These are phyloP conservation scores for Phataginus tetradactyla DNA, from an alignment of 2,797 vertebrate species.

Conservation along the genomic window DNA sequence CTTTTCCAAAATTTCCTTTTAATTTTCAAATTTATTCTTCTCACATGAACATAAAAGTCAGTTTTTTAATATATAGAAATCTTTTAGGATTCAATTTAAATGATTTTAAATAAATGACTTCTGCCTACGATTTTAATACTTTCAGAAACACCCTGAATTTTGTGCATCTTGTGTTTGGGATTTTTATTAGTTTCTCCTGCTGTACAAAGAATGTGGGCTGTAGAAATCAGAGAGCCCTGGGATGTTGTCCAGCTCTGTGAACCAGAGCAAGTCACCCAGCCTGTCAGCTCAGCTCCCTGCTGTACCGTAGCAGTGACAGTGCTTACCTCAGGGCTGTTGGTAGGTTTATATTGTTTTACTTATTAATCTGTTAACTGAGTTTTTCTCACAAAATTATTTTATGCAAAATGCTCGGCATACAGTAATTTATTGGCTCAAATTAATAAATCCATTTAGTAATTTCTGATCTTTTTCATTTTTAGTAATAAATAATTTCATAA, in stretches of 20 bases:
- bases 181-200: constrained; percentile 49
- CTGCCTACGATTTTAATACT: constrained; percentile 23
- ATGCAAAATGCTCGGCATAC: neutral
- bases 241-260: constrained; percentile 10
- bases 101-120: constrained; percentile 28
- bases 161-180: constrained; percentile 17
- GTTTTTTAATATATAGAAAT: neutral
- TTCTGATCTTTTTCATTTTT: neutral
- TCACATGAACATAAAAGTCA: constrained; percentile 8
- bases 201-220: constrained; percentile 5
- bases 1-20: neutral
- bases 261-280: neutral
- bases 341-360: constrained; percentile 6
- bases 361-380: constrained; percentile 40
- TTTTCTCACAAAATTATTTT: constrained; percentile 31
- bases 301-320: neutral
- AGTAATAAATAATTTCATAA: constrained; percentile 24
- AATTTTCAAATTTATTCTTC: constrained; percentile 55
- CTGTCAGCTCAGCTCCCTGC: neutral
- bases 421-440: constrained; percentile 35
- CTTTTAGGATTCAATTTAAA: constrained; percentile 46
- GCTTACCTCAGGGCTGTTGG: constrained; percentile 8
- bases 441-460: neutral
- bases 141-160: constrained; percentile 31
- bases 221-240: neutral